phyloP scores from a whole-genome alignment of 1,140 invertebrate species.

The Lethocerus indicus region DNA sequence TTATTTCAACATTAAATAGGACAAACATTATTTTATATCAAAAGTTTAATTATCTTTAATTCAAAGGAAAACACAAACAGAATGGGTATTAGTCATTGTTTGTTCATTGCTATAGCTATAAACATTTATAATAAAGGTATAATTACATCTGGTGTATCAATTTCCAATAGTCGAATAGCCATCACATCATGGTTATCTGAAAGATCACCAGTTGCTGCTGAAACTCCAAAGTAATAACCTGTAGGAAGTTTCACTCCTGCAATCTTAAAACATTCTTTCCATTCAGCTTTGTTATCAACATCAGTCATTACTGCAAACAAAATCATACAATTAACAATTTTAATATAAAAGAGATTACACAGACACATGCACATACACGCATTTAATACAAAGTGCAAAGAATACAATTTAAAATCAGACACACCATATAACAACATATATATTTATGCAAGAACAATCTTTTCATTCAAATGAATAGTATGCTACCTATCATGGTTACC shows the following conservation, averaged over 20 bases:
- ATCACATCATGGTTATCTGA: conserved; percentile 95
- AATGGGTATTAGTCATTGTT: neutral
- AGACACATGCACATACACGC: neutral
- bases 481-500: conserved; percentile 30
- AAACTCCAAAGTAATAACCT: conserved; percentile 86
- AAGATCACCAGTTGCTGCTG: conserved; percentile 91
- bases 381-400: conserved; percentile 6
- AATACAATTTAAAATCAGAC: neutral
- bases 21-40: neutral
- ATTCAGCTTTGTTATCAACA: conserved; percentile 77
- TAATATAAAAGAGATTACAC: too few species aligned
- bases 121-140: conserved; percentile 21
- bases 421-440: neutral
- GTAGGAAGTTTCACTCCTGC: conserved; percentile 82
- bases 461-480: neutral
- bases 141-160: conserved; percentile 59
- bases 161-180: conserved; percentile 76
- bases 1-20: neutral
- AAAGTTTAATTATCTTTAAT: neutral
- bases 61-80: neutral
- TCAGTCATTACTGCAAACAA: conserved; percentile 63
- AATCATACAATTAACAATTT: too few species aligned
- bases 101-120: neutral
- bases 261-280: conserved; percentile 88
- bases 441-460: too few species aligned